Percentiles rank a stretch among this genome's conserved stretches.
Evolutionary conservation across 1,140 invertebrate genomes (phyloP).

Genomic region (Hyles vespertilio): DNA sequence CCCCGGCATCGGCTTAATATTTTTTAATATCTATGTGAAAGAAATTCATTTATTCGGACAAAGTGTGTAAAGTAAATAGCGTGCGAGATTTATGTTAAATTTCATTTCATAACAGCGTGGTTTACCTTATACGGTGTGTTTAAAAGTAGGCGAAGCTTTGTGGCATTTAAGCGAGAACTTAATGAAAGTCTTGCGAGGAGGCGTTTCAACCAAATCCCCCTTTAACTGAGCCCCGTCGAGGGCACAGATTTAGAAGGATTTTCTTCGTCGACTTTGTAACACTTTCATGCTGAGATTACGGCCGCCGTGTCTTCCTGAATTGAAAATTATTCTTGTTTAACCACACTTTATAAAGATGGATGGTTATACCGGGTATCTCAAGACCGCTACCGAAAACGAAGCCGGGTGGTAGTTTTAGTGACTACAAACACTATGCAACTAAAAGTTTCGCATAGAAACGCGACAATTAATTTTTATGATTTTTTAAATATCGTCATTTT

Average conservation of each 20-base stretch:
- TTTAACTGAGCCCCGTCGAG: slow-evolving; percentile 18
- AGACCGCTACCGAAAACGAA: no score
- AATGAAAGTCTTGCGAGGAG: slow-evolving; percentile 27
- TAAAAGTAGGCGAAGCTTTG: slow-evolving; percentile 20
- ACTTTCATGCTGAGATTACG: slow-evolving; percentile 22
- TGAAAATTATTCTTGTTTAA: slow-evolving; percentile 22
- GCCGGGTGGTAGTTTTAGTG: no score
- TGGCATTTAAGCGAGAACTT: slow-evolving; percentile 24
- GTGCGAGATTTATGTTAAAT: slow-evolving; percentile 3
- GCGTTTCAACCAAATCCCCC: slow-evolving; percentile 27
- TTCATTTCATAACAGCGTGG: slow-evolving; percentile 16
- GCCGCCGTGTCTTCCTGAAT: slow-evolving; percentile 15
- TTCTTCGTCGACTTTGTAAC: slow-evolving; percentile 24
- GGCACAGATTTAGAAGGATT: slow-evolving; percentile 28
- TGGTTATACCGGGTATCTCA: no score
- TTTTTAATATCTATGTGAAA: no score
- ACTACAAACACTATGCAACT: no score
- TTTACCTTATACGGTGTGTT: slow-evolving; percentile 14
- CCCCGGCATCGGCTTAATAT: no score
- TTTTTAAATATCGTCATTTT: no score
- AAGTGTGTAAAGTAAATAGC: not conserved
- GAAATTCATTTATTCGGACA: no score
- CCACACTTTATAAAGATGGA: no score
- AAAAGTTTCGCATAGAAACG: no score
- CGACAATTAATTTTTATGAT: no score